Percentiles rank a stretch among this genome's conserved stretches.
phyloP scores from a whole-genome alignment of 2,797 vertebrate genomes.

The Loris lydekkerianus region DNA sequence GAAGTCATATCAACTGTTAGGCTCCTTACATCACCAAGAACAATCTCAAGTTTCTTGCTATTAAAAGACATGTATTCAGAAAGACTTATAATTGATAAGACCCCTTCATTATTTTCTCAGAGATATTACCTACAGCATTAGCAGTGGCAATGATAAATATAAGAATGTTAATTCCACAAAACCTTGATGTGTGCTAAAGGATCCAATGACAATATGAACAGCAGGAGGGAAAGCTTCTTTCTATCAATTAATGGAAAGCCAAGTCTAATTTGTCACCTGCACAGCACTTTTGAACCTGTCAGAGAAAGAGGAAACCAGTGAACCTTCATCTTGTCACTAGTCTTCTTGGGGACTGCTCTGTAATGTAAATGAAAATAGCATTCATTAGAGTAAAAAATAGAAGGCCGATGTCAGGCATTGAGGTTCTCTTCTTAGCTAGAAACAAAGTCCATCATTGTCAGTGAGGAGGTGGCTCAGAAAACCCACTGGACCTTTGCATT shows the following conservation, averaged over 20 bases:
- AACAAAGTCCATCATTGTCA: slow-evolving; percentile 10
- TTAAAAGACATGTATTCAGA: slow-evolving; percentile 49
- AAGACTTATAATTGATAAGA: slow-evolving; percentile 60
- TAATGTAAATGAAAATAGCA: slow-evolving; percentile 76
- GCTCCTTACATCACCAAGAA: slow-evolving; percentile 12
- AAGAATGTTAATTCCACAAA: slow-evolving; percentile 72
- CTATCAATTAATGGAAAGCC: slow-evolving; percentile 87
- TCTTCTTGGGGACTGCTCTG: slow-evolving; percentile 48
- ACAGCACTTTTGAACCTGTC: slow-evolving; percentile 85
- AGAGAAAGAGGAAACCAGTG: not conserved
- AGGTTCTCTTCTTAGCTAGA: not conserved
- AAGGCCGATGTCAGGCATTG: slow-evolving; percentile 40
- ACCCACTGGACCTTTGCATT: not conserved
- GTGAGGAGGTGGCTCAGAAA: not conserved
- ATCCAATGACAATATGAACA: slow-evolving; percentile 85
- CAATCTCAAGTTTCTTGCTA: slow-evolving; percentile 64
- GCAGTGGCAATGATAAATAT: slow-evolving; percentile 60
- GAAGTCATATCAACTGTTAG: slow-evolving; percentile 38
- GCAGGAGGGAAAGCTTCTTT: slow-evolving; percentile 85
- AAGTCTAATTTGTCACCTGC: slow-evolving; percentile 88
- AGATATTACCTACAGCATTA: slow-evolving; percentile 35
- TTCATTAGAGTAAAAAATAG: slow-evolving; percentile 76
- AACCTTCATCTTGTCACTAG: slow-evolving; percentile 74
- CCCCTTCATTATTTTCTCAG: slow-evolving; percentile 71
- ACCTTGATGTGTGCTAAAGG: slow-evolving; percentile 80